These are phyloP conservation scores for Podilymbus podiceps DNA, from an alignment of 2,113 vertebrate species.

Conservation along the genomic window DNA sequence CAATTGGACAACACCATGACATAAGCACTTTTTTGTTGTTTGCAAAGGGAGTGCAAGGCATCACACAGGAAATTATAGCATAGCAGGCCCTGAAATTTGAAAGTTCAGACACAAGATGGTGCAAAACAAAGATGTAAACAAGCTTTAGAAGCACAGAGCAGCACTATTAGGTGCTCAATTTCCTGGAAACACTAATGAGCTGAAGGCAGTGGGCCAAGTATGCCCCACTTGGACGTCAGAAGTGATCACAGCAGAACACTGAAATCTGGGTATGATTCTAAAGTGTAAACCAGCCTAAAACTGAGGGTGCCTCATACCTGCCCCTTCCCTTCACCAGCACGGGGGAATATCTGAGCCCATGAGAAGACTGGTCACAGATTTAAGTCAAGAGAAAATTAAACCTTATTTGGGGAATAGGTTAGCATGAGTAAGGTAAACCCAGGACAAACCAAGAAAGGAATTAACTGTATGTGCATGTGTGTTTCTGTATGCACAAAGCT, in stretches of 20 bases:
- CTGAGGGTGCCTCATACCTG: neutral
- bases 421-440: neutral
- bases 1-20: neutral
- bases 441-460: neutral
- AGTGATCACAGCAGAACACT: neutral
- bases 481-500: neutral
- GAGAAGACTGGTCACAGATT: neutral
- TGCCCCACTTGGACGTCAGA: neutral
- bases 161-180: neutral
- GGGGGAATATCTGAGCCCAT: neutral
- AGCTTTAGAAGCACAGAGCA: neutral
- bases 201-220: conserved; percentile 37
- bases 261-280: conserved; percentile 14
- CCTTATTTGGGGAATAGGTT: neutral
- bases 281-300: neutral
- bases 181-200: conserved; percentile 52
- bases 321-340: neutral
- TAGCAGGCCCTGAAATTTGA: neutral
- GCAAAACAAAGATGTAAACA: conserved; percentile 21
- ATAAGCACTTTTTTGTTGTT: neutral
- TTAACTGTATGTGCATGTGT: neutral
- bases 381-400: neutral
- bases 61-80: neutral
- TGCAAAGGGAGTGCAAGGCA: neutral
- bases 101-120: neutral